Evolutionary conservation across 2,113 vertebrate genomes (phyloP).

Genomic region (Xiphophorus hellerii): DNA sequence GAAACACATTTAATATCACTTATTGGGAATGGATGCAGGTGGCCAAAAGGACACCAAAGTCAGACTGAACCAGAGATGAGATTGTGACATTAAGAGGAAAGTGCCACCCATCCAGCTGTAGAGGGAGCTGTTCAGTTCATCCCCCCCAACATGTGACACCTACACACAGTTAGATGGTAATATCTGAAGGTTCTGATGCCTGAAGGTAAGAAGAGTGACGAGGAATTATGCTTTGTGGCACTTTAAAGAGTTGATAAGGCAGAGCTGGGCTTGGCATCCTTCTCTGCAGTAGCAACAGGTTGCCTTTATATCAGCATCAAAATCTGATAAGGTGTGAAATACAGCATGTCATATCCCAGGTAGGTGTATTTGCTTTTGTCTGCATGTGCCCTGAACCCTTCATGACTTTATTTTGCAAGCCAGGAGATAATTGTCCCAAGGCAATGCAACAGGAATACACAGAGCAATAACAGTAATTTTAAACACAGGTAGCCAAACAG

Average conservation of each 20-base stretch:
- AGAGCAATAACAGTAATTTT: neutral
- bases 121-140: conserved; percentile 52
- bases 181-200: conserved; percentile 7
- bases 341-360: conserved; percentile 39
- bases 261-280: conserved; percentile 20
- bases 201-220: conserved; percentile 26
- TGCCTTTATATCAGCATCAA: conserved; percentile 29
- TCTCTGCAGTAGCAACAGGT: conserved; percentile 64
- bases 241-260: conserved; percentile 67
- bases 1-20: too few species aligned
- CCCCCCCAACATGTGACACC: conserved; percentile 19
- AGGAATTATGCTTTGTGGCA: conserved; percentile 42
- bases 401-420: conserved; percentile 1
- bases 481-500: conserved; percentile 18
- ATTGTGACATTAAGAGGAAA: neutral
- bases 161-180: neutral
- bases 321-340: conserved; percentile 68
- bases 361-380: conserved; percentile 9
- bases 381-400: neutral
- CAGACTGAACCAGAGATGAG: neutral
- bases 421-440: conserved; percentile 1
- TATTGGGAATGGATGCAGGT: neutral
- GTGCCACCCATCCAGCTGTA: conserved; percentile 41
- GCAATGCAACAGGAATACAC: neutral
- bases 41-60: neutral